phyloP scores from a whole-genome alignment of 2,797 vertebrate species.

The Steatocranus sp. region DNA sequence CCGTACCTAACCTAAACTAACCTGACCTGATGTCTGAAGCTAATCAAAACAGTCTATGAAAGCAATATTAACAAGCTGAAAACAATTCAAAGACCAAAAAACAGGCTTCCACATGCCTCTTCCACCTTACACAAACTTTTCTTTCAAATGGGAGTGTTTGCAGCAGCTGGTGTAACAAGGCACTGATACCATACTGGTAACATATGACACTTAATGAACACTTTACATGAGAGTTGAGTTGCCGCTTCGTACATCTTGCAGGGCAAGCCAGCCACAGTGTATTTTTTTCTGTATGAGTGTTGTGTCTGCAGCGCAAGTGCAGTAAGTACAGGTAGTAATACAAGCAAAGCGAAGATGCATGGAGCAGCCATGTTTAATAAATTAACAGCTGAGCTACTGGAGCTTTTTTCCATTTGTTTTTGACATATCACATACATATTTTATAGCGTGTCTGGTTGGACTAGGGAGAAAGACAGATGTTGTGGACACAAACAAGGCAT shows the following conservation, averaged over 20 bases:
- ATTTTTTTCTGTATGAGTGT: not conserved
- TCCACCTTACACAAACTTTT: not conserved
- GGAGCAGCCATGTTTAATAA: slow-evolving; percentile 50
- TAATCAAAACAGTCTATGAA: not conserved
- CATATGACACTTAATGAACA: not conserved
- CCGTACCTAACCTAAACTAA: not conserved
- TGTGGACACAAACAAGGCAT: slow-evolving; percentile 37
- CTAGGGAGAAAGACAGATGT: slow-evolving; percentile 56
- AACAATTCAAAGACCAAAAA: not conserved
- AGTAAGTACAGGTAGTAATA: not conserved
- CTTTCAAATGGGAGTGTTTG: not conserved
- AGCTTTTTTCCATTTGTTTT: not conserved
- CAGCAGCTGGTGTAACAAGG: not conserved
- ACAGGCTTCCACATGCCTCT: not conserved
- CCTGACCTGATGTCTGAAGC: not conserved
- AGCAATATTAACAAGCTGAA: not conserved
- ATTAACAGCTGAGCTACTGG: slow-evolving; percentile 58
- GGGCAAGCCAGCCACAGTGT: not conserved
- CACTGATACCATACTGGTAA: not conserved
- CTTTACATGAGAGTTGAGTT: not conserved
- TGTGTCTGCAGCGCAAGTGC: not conserved
- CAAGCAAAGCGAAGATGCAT: slow-evolving; percentile 33
- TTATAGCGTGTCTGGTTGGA: slow-evolving; percentile 55
- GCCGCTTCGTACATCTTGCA: not conserved
- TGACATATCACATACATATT: slow-evolving; percentile 65